Evolutionary conservation across 2,797 vertebrate genomes (phyloP).

Genomic region (Sebastes taczanowskii): DNA sequence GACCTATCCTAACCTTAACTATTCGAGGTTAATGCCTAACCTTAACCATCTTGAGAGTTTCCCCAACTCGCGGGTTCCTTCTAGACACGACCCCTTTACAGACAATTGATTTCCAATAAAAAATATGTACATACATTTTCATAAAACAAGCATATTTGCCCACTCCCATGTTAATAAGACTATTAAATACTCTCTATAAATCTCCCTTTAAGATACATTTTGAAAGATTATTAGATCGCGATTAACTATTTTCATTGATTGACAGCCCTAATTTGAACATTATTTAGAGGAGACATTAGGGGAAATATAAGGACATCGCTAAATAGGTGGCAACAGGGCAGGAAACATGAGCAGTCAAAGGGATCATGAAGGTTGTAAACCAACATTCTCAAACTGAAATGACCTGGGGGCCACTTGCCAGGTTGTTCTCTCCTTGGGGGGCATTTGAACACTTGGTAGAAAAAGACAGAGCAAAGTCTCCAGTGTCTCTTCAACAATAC

Average conservation of each 20-base stretch:
- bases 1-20: too few species aligned
- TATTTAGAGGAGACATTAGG: neutral
- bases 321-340: neutral
- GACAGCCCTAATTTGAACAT: neutral
- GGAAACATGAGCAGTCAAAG: neutral
- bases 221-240: too few species aligned
- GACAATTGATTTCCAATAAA: too few species aligned
- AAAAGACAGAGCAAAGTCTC: neutral
- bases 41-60: too few species aligned
- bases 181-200: neutral
- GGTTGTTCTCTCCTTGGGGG: neutral
- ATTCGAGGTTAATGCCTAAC: too few species aligned
- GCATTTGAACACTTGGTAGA: neutral
- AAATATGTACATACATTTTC: too few species aligned
- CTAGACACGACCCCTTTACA: too few species aligned
- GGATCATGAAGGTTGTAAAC: neutral
- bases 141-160: too few species aligned
- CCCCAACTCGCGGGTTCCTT: too few species aligned
- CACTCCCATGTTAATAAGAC: too few species aligned
- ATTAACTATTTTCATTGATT: too few species aligned
- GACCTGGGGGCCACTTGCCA: neutral
- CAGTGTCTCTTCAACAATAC: neutral
- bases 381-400: neutral
- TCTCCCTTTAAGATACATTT: too few species aligned
- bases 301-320: neutral